Conservation (phyloP, 2,888 invertebrate species). For the Spilosoma lubricipeda region DNA sequence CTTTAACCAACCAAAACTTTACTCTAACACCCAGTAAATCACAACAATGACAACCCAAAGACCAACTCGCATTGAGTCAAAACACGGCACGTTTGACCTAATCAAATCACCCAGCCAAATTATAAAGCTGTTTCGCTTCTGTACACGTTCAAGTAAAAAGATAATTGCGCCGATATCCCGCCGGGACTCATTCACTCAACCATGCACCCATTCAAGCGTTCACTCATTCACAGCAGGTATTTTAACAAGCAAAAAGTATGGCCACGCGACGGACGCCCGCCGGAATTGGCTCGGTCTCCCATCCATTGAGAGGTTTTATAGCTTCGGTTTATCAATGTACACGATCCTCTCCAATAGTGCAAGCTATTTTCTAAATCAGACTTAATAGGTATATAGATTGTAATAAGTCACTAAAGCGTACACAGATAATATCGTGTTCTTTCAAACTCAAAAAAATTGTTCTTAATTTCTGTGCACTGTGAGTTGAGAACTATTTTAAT, state of each 20-base stretch:
- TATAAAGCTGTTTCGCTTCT: conserved; percentile 49
- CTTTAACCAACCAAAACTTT: neutral
- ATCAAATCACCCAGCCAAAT: conserved; percentile 32
- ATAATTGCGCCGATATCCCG: conserved; percentile 50
- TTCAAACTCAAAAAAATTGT: too few species aligned
- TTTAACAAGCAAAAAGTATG: conserved; percentile 75
- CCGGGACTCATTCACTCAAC: conserved; percentile 52
- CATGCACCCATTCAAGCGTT: conserved; percentile 59
- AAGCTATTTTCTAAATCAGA: neutral
- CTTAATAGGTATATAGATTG: neutral
- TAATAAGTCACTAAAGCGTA: neutral
- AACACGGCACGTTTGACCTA: conserved; percentile 4
- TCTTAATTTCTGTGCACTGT: too few species aligned
- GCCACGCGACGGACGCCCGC: conserved; percentile 57
- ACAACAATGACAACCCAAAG: neutral
- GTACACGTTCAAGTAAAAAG: conserved; percentile 45
- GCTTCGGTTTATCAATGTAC: neutral
- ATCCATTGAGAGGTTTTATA: conserved; percentile 42
- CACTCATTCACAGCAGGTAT: conserved; percentile 68
- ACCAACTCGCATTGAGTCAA: neutral
- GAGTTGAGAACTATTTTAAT: too few species aligned
- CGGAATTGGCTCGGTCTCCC: conserved; percentile 42
- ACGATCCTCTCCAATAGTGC: neutral
- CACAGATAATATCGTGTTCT: too few species aligned
- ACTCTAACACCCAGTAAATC: neutral